phyloP scores from a whole-genome alignment of 2,797 vertebrate species.

The Neomorphus geoffroyi region DNA sequence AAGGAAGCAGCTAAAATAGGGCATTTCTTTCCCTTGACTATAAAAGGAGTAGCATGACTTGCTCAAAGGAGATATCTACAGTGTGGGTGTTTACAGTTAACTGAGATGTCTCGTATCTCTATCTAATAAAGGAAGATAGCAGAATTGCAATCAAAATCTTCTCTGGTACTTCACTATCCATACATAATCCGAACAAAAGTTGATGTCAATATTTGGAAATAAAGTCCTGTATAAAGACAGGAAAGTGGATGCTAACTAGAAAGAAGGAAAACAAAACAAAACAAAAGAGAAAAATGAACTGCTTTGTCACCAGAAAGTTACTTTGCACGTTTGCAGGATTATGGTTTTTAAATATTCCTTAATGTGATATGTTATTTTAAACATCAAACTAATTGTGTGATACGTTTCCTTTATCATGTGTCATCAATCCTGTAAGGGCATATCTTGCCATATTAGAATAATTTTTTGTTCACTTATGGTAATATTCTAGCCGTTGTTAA shows the following conservation, averaged over 20 bases:
- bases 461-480: background rate
- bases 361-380: background rate
- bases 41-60: background rate
- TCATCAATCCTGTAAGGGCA: background rate
- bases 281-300: background rate
- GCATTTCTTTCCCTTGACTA: background rate
- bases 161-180: background rate
- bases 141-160: background rate
- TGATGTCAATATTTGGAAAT: background rate
- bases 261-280: background rate
- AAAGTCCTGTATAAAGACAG: background rate
- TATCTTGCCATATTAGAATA: background rate
- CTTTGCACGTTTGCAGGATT: background rate
- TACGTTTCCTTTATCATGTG: background rate
- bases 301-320: background rate
- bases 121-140: background rate
- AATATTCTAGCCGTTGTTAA: background rate
- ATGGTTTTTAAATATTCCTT: background rate
- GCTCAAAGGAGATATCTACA: background rate
- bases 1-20: background rate
- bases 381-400: background rate
- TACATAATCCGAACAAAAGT: background rate
- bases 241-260: background rate
- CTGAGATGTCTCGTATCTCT: background rate
- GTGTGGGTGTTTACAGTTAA: background rate